phyloP scores from a whole-genome alignment of 2,113 vertebrate genomes.

The Cricetomys ansorgei region DNA sequence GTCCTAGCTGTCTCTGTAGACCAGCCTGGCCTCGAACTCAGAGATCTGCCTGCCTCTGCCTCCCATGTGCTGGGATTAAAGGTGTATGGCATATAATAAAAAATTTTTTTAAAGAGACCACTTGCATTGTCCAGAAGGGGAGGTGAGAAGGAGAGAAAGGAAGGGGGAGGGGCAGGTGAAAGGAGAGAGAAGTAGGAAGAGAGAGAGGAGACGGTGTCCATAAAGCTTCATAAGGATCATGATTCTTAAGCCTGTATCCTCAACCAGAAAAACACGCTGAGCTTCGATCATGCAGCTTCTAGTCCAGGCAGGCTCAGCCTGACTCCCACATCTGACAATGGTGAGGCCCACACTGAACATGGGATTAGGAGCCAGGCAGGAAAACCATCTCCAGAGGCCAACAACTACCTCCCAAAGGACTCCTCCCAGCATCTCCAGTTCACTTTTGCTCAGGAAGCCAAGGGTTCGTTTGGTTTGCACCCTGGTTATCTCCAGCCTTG shows the following conservation, averaged over 20 bases:
- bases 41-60: neutral
- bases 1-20: neutral
- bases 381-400: neutral
- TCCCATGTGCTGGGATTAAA: neutral
- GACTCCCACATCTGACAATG: accelerated
- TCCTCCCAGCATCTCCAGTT: neutral
- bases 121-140: neutral
- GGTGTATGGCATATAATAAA: neutral
- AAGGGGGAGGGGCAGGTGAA: neutral
- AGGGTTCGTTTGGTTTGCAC: neutral
- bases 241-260: neutral
- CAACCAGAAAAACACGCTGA: neutral
- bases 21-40: neutral
- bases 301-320: neutral
- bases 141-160: neutral
- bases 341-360: neutral
- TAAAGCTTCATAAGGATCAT: neutral
- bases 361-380: neutral
- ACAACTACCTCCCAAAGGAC: neutral
- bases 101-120: neutral
- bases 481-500: neutral
- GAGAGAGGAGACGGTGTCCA: neutral
- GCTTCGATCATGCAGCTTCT: neutral
- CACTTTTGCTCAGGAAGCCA: neutral
- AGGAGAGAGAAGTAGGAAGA: neutral